These are phyloP conservation scores for Saccostrea cuccullata DNA, from an alignment of 1,140 invertebrate species.

Conservation along the genomic window DNA sequence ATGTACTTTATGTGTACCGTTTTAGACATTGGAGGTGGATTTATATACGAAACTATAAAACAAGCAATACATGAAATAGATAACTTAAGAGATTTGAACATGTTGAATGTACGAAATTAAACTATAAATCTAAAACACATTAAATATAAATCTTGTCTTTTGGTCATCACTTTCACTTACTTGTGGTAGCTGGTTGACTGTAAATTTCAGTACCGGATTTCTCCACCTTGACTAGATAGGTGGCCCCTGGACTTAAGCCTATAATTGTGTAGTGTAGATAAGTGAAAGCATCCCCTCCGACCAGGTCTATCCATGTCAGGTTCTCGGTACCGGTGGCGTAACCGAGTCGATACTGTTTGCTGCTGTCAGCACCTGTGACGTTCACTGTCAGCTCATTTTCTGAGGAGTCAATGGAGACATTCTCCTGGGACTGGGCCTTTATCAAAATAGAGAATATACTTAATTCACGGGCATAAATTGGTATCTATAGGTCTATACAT, in stretches of 20 bases:
- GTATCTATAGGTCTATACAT: background rate
- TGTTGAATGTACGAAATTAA: too few species aligned
- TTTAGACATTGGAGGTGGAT: background rate
- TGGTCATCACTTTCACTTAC: background rate
- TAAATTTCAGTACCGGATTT: slow-evolving; percentile 22
- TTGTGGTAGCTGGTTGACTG: background rate
- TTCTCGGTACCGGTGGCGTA: slow-evolving; percentile 43
- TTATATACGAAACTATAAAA: background rate
- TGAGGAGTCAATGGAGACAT: background rate
- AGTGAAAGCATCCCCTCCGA: background rate
- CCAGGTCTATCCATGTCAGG: slow-evolving; percentile 35
- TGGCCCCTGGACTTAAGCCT: slow-evolving; percentile 46
- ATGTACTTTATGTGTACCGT: background rate
- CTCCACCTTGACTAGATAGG: slow-evolving; percentile 38
- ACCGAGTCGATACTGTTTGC: slow-evolving; percentile 46
- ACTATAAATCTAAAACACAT: background rate
- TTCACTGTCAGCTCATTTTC: slow-evolving; percentile 25
- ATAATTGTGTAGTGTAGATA: slow-evolving; percentile 35
- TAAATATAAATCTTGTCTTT: background rate
- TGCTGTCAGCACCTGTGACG: background rate
- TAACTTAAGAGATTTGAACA: too few species aligned
- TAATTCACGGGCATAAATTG: background rate
- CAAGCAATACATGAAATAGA: background rate
- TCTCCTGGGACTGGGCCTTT: slow-evolving; percentile 6
- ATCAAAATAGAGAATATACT: background rate